Percentiles rank a stretch among this genome's conserved stretches.
Conservation (phyloP, 2,888 invertebrate species). For the Carterocephalus palaemon region DNA sequence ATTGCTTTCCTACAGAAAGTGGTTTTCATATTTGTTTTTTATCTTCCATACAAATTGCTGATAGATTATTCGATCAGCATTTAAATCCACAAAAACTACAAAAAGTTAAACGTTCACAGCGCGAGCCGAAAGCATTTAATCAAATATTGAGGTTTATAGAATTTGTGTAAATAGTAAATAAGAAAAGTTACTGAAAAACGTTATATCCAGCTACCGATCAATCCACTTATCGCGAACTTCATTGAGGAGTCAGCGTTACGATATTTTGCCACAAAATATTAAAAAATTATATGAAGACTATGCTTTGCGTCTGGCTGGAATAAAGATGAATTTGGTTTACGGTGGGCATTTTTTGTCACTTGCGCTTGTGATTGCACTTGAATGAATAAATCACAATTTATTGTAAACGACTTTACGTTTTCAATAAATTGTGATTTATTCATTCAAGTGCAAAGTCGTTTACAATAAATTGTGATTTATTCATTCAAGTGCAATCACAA, state of each 20-base stretch:
- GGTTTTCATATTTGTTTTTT: no score
- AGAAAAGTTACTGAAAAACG: slow-evolving; percentile 5
- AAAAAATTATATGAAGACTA: not conserved
- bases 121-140: not conserved
- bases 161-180: slow-evolving; percentile 3
- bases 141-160: not conserved
- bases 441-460: slow-evolving; percentile 45
- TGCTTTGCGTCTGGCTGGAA: not conserved
- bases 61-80: not conserved
- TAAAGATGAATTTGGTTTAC: slow-evolving; percentile 22
- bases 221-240: slow-evolving; percentile 8
- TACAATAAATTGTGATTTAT: slow-evolving; percentile 57
- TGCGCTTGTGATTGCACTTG: slow-evolving; percentile 30
- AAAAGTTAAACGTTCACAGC: not conserved
- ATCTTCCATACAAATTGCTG: not conserved
- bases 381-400: slow-evolving; percentile 52
- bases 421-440: no score
- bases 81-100: not conserved
- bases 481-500: slow-evolving; percentile 32
- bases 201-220: slow-evolving; percentile 3
- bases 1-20: no score
- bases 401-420: slow-evolving; percentile 52
- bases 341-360: slow-evolving; percentile 31
- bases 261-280: slow-evolving; percentile 12
- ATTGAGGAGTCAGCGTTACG: no score